Percentiles rank a stretch among this genome's conserved stretches.
Conservation (phyloP, 2,797 vertebrate species). For the Chiloscyllium punctatum region DNA sequence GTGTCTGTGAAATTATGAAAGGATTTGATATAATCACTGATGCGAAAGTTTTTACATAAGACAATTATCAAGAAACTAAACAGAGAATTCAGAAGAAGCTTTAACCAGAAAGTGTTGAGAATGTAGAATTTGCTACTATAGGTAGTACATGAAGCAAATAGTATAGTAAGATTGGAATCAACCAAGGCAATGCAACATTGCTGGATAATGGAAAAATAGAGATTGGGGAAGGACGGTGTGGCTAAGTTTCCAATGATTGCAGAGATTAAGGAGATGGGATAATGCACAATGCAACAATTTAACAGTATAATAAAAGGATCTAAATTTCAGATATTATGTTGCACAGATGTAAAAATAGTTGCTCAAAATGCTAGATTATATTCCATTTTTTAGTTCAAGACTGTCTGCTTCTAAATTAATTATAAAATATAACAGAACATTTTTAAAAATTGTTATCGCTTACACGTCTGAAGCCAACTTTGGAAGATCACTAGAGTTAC, state of each 20-base stretch:
- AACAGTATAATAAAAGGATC: background rate
- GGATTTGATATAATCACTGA: background rate
- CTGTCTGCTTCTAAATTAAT: background rate
- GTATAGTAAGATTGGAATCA: background rate
- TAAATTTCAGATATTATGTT: slow-evolving; percentile 4
- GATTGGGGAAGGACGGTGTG: background rate
- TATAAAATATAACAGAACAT: background rate
- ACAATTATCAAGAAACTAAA: background rate
- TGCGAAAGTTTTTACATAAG: background rate
- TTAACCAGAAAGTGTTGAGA: background rate
- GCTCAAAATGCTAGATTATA: background rate
- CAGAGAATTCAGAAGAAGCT: background rate
- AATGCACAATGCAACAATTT: background rate
- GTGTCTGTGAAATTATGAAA: background rate
- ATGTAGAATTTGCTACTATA: background rate
- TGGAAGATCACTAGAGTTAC: background rate
- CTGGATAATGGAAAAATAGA: background rate
- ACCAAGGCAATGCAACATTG: background rate
- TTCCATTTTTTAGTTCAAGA: background rate
- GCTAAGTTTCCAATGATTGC: background rate
- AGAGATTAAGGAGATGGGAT: background rate
- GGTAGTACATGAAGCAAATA: background rate
- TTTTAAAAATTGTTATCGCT: background rate
- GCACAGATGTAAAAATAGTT: background rate
- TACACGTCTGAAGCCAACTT: background rate